Base-by-base conservation (phyloP, 2,797 vertebrate species). In the Pangasius larnaudii region DNA sequence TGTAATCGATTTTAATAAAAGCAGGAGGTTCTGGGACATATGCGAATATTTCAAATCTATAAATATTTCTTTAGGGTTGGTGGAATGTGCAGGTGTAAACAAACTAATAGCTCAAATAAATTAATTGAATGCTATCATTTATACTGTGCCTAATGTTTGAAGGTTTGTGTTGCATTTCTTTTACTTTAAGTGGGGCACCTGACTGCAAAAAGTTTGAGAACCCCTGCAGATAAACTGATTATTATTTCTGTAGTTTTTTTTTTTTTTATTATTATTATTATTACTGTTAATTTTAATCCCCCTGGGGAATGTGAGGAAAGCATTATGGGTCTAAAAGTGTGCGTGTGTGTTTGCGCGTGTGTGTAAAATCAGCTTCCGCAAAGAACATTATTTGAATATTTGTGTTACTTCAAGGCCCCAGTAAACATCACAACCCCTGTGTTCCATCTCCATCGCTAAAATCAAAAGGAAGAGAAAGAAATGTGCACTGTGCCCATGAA, bases 401-500 rank as follows among this genome's bases (percentile, higher is more conserved):
- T 59, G 58, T 39, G 56, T 13, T 30, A 61, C 36, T 61, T 81
- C 56, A n/a, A 18, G 63, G 77, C 61, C 71, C n/a, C 61, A 56
- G 10, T 56, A 85, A 46, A 65, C 77, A n/a, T 80, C 22, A 18
- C 19, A 2, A 33, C 33, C 19, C 65, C n/a, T 82, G 36, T 91
- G 87, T 74, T 87, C 53, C n/a, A 1, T 87, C 59, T 33, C 46
- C 3, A 30, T 51, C 51, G 11, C 14, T 27, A 78, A 27, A 77
- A 77, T 39, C 36, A 46, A n/a, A 81, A 74, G 59, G 51, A 77
- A 72, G 24, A 53, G 46, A 75, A 53, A 77, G 36, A 71, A 86
- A 19, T 49, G 33, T 74, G 18, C 27, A 59, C 67, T 36, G n/a
- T 10, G 13, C 8, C 30, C 46, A 53, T 30, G 7, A 51, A 18